Percentiles rank a stretch among this genome's conserved stretches.
Evolutionary conservation across 2,797 vertebrate species (phyloP).

Genomic region (Fundulus diaphanus): DNA sequence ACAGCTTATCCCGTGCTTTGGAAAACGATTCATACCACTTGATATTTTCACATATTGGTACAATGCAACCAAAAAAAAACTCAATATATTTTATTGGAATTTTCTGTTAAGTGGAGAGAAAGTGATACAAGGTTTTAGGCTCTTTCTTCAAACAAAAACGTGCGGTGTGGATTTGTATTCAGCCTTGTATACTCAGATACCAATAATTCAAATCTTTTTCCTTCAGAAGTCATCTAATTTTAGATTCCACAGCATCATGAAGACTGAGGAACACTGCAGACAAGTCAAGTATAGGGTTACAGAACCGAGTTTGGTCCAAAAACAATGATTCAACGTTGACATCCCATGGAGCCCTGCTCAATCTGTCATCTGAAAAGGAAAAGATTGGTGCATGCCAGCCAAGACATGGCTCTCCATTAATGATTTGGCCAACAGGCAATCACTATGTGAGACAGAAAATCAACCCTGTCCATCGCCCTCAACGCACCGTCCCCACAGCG

Average conservation of each 20-base stretch:
- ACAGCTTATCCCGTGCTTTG: conserved; percentile 22
- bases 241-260: too few relatives aligned
- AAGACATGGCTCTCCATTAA: neutral
- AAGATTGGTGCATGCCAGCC: neutral
- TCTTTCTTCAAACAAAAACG: neutral
- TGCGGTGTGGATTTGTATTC: too few relatives aligned
- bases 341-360: too few relatives aligned
- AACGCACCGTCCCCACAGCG: neutral
- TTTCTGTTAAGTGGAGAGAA: neutral
- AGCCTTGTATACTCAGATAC: too few relatives aligned
- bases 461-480: neutral
- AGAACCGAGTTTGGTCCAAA: too few relatives aligned
- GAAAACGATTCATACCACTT: conserved; percentile 1
- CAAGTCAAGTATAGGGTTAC: too few relatives aligned
- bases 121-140: neutral
- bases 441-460: neutral
- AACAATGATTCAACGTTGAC: too few relatives aligned
- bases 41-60: neutral
- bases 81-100: neutral
- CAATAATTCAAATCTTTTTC: neutral
- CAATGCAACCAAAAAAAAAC: neutral
- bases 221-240: neutral
- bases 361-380: too few relatives aligned
- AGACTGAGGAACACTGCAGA: too few relatives aligned
- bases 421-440: neutral